Evolutionary conservation across 2,113 vertebrate species (phyloP).

Genomic region (Gymnogyps californianus): DNA sequence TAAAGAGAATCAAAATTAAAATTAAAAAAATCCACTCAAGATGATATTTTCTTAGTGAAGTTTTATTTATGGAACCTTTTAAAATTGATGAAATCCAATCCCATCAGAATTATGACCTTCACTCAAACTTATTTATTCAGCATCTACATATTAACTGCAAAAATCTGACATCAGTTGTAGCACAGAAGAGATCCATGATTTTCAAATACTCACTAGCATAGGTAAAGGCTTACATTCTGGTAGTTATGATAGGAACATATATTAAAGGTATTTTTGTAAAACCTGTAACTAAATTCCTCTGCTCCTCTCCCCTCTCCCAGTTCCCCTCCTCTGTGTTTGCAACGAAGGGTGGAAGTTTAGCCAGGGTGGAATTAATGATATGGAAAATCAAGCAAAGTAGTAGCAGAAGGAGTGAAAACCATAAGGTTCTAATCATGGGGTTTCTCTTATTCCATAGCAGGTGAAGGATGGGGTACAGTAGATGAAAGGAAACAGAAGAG

Average conservation of each 20-base stretch:
- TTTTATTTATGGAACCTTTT: conserved; percentile 7
- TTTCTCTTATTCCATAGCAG: background rate
- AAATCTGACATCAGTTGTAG: background rate
- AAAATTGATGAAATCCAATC: background rate
- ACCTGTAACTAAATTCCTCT: background rate
- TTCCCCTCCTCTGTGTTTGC: background rate
- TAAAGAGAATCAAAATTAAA: background rate
- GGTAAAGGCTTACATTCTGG: background rate
- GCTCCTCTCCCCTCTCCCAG: background rate
- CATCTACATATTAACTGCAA: background rate
- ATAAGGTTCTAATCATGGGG: background rate
- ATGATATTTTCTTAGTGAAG: background rate
- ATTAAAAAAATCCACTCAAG: background rate
- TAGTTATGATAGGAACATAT: background rate
- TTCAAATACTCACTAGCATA: background rate
- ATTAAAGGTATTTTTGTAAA: background rate
- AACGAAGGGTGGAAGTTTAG: background rate
- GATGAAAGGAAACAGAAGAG: background rate
- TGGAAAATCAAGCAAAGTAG: background rate
- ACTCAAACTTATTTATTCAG: background rate
- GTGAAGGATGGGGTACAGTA: background rate
- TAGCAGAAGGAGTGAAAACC: background rate
- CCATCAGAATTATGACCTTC: background rate
- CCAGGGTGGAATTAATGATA: background rate
- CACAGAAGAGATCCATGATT: background rate